Base-by-base conservation (phyloP, 2,888 invertebrate genomes). In the Morinoia aosen region DNA sequence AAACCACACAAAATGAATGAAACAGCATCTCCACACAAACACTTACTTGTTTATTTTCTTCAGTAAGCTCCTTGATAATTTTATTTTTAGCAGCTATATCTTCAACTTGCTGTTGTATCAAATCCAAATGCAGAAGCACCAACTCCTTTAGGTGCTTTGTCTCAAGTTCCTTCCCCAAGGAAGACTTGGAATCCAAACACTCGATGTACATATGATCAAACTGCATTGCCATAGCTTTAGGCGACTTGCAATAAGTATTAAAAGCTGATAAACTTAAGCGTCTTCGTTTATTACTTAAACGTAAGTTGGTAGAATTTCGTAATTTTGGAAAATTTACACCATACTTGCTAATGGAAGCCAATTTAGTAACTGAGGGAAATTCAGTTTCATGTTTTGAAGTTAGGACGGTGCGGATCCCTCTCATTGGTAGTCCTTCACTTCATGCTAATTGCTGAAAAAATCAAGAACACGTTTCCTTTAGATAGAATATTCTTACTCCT, bases 61-160 rank as follows among this genome's bases (percentile, higher is more conserved):
- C 98, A 97, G 98, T 98, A 76, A 98, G 97, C 95, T 98, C 98
- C 96, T 98, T 98, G 96, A 98, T 98, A 95, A 98, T 97, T 97
- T 98, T 98, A 97, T 99, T 99, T 97, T 98, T 98, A 97, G 98
- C 98, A 97, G 98, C 98, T 96, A 99, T 98, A 97, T 98, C 98
- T 97, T 99, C 98, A 97, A 98, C 98, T 97, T 99, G 99, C 97
- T 99, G 98, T 97, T 99, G 99, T 97, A 99, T 98, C 96, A 99
- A 97, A 97, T 99, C 99, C 97, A 99, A 97, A 97, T 99, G 99
- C 97, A 98, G 98, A 96, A 98, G 97, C 96, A 99, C 97, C 97
- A 99, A 98, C 97, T 98, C 98, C 97, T 98, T 96, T 93, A 96
- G 95, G 58, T 96, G 96, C 40, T 96, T 96, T 39, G 96, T 95